Evolutionary conservation across 1,140 invertebrate genomes (phyloP), one percentile per base, ranked within the genome.

Genomic region (Caenorhabditis remanei): DNA sequence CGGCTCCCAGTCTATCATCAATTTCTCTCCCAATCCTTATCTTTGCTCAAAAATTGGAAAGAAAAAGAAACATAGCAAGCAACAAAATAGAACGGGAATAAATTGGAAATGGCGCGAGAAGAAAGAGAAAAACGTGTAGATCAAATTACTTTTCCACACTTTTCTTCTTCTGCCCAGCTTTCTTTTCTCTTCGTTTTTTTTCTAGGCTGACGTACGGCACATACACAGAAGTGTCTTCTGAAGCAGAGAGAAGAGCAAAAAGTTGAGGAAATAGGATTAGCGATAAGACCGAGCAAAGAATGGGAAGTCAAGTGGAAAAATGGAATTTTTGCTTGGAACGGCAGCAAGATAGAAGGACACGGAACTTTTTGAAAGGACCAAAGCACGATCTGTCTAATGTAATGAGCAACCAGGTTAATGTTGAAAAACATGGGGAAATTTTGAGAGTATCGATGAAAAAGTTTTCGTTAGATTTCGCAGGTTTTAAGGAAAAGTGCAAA

Each of bases 111-210:
- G 56, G 56, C 56, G 13, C 19, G 41, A 6, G 40, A 16, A 67
- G 19, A 8, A 21, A 21, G 14, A 63, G 32, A 43, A 63, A 6
- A 32, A 9, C 7, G 21, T 46, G 65, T 71, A 71, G 65, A 71
- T 71, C 40, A 71, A 71, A 71, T 71, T 71, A 71, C 65, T 71
- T 71, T 71, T 71, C 65, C 65, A 71, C 65, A 71, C 65, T 71
- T 71, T 71, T 71, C 46, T 71, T 32, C 5, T 14, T 4, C 21
- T 11, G 24, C 9, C 24, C n/a, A n/a, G 16, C 56, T n/a, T 58
- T n/a, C 21, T 58, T 21, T 58, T 58, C 56, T 50, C 8, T 9
- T 16, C 5, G 7, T 40, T 11, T 65, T 16, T 63, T 65, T 40
- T 41, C 32, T 14, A 40, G 32, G 14, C 40, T 71, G 65, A 71